Percentiles rank a stretch among this genome's conserved stretches.
Evolutionary conservation across 1,140 invertebrate genomes (phyloP).

Genomic region (Drosophila nasuta): DNA sequence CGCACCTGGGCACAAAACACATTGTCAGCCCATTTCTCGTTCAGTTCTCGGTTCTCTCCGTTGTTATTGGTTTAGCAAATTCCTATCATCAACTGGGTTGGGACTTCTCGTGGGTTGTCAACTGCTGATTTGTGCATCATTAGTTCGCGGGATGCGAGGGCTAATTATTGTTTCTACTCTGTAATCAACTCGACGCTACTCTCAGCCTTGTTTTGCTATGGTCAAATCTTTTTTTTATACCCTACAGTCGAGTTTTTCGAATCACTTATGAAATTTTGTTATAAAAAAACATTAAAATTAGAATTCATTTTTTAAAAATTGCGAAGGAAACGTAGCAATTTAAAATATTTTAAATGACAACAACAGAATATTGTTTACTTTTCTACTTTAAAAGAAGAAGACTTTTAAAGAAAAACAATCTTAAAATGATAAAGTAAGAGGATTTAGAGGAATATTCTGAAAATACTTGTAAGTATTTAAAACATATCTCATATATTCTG

Average conservation of each 20-base stretch:
- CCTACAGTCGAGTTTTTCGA: background rate
- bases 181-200: conserved; percentile 2
- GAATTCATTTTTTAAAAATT: too few relatives aligned
- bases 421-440: too few relatives aligned
- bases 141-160: conserved; percentile 31
- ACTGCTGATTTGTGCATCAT: conserved; percentile 58
- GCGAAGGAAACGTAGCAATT: too few relatives aligned
- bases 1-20: conserved; percentile 9
- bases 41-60: background rate
- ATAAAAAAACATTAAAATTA: too few relatives aligned
- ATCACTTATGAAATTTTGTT: too few relatives aligned
- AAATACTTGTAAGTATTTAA: too few relatives aligned
- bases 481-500: too few relatives aligned
- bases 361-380: too few relatives aligned
- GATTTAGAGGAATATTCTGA: too few relatives aligned
- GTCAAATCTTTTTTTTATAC: conserved; percentile 16
- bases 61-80: conserved; percentile 28
- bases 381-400: too few relatives aligned
- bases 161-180: conserved; percentile 48
- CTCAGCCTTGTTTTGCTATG: background rate
- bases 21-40: background rate
- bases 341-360: too few relatives aligned
- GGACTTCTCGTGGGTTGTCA: conserved; percentile 18
- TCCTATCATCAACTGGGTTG: conserved; percentile 10
- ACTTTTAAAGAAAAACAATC: too few relatives aligned